These are phyloP conservation scores for Ictalurus punctatus DNA, from an alignment of 2,113 vertebrate species.

Conservation along the genomic window DNA sequence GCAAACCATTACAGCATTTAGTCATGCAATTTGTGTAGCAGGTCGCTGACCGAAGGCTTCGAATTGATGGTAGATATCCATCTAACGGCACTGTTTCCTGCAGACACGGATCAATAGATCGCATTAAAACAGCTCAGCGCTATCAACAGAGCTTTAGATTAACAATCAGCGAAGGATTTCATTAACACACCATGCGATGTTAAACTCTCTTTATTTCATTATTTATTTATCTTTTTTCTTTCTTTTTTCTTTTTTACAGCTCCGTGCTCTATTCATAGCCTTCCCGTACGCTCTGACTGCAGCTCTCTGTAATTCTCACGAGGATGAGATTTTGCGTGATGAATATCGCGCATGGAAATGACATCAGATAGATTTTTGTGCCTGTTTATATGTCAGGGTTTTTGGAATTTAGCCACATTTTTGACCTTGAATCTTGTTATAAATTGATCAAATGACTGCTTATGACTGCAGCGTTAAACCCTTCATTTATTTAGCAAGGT, in stretches of 20 bases:
- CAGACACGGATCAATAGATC: conserved; percentile 59
- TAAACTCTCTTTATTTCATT: not conserved
- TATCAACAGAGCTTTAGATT: conserved; percentile 49
- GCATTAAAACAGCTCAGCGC: conserved; percentile 44
- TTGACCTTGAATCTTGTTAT: not conserved
- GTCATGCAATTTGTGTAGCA: conserved; percentile 47
- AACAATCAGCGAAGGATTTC: conserved; percentile 26
- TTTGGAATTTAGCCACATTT: not conserved
- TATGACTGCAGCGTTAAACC: not conserved
- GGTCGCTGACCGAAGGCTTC: conserved; percentile 50
- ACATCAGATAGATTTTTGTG: not conserved
- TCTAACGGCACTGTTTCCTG: conserved; percentile 50
- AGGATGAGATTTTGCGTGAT: not conserved
- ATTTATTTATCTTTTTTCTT: too few relatives aligned
- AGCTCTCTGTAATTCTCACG: not conserved
- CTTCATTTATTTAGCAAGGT: not conserved
- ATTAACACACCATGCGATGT: not conserved
- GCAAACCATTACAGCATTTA: conserved; percentile 66
- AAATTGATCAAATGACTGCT: not conserved
- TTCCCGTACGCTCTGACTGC: not conserved
- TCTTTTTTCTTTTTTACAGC: not conserved
- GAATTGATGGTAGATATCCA: conserved; percentile 59
- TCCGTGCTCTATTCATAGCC: not conserved
- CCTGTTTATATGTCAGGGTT: not conserved
- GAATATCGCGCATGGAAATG: conserved; percentile 7